Evolutionary conservation across 2,113 vertebrate species (phyloP), one percentile per base, ranked within the genome.

Genomic region (Quiscalus mexicanus): DNA sequence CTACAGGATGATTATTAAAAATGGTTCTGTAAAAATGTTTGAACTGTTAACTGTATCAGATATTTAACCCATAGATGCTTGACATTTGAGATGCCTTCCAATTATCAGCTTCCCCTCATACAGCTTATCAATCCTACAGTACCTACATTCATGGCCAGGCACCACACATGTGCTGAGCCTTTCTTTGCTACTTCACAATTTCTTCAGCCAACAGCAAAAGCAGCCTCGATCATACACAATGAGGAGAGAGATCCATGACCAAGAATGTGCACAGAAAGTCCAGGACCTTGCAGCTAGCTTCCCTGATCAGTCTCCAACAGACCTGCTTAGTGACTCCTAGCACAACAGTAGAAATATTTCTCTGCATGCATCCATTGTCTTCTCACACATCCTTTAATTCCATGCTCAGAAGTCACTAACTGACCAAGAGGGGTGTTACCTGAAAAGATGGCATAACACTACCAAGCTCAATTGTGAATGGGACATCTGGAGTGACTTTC

Each of bases 311-410:
- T 15, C 47, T 79, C n/a, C 41, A 64, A 35, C 16, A 67, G 39
- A 44, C 16, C 53, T 63, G 21, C 22, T 5, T 27, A 50, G 37
- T 56, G 39, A 42, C 16, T 23, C 24, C 56, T 28, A 17, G 12
- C 4, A 3, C 27, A 50, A 27, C 18, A 67, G 24, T 8, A 75
- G 27, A 58, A 37, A 49, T 9, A 44, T 0, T 24, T 5, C 33
- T 63, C 39, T 58, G 47, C 0, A 0, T 24, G 27, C 20, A 83
- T 10, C 62, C 14, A 15, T 0, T 35, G 39, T 30, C n/a, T 64
- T 56, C 47, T 56, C 19, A 67, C 56, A 30, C 8, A 30, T 12
- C 0, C 0, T 42, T 55, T 42, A 71, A 56, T 9, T 52, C 47
- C 7, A 2, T 22, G 24, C 49, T 59, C 12, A 31, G 23, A 33